These are phyloP conservation scores for Hemitrygon akajei DNA, from an alignment of 2,797 vertebrate species.

Conservation along the genomic window DNA sequence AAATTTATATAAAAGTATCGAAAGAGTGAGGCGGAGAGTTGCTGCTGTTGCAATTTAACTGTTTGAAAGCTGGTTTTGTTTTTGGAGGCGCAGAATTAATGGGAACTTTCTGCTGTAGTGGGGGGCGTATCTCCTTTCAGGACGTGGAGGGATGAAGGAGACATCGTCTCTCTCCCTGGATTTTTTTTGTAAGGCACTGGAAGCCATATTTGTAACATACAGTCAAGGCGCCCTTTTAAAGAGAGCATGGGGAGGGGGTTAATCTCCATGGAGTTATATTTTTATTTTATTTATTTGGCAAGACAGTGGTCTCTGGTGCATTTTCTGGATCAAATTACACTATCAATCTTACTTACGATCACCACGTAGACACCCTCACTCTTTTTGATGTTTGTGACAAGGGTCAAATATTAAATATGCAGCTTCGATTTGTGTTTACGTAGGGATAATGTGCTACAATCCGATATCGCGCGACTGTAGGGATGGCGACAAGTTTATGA, in stretches of 20 bases:
- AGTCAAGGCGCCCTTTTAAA: conserved; percentile 51
- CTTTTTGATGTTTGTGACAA: neutral
- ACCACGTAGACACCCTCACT: neutral
- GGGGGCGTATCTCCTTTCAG: conserved; percentile 23
- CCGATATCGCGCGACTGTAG: conserved; percentile 37
- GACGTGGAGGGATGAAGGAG: conserved; percentile 32
- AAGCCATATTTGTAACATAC: conserved; percentile 69
- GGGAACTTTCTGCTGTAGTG: conserved; percentile 37
- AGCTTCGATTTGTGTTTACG: neutral
- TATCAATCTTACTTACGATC: neutral
- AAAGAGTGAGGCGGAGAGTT: conserved; percentile 18
- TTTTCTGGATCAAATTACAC: neutral
- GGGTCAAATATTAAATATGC: conserved; percentile 16
- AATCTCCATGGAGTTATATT: conserved; percentile 18
- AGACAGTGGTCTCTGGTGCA: neutral
- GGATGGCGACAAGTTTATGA: neutral
- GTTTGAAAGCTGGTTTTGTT: conserved; percentile 27
- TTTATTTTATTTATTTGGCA: neutral
- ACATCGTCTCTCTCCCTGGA: conserved; percentile 22
- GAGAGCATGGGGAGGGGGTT: conserved; percentile 41
- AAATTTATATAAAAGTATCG: neutral
- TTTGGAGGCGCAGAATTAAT: conserved; percentile 34
- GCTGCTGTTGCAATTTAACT: conserved; percentile 31
- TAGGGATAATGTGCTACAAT: neutral
- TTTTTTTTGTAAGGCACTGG: conserved; percentile 48